Conservation (phyloP, 2,888 invertebrate species). For the Dicroscelio sp. region DNA sequence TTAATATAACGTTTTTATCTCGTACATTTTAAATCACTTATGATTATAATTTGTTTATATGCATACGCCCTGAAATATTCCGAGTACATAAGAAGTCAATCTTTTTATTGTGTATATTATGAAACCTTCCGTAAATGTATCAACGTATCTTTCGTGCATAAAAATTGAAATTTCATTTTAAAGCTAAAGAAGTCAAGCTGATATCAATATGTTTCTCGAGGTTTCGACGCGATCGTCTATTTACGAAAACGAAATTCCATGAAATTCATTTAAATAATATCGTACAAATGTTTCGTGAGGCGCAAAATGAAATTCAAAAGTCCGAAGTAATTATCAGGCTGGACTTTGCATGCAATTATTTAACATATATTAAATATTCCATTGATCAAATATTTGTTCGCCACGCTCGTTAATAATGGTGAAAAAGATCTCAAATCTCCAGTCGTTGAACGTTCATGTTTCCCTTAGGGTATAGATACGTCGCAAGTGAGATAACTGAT, state of each 20-base stretch:
- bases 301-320: constrained; percentile 35
- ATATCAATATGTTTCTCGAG: not conserved
- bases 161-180: constrained; percentile 26
- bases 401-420: constrained; percentile 60
- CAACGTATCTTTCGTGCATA: not conserved
- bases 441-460: constrained; percentile 66
- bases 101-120: not conserved
- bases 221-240: constrained; percentile 28
- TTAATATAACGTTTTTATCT: no score
- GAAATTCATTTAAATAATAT: constrained; percentile 57
- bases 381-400: constrained; percentile 75
- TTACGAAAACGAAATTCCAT: constrained; percentile 44
- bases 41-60: no score
- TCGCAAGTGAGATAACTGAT: constrained; percentile 80
- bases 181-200: not conserved
- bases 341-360: constrained; percentile 56
- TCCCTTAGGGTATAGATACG: constrained; percentile 71
- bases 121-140: not conserved
- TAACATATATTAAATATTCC: constrained; percentile 71
- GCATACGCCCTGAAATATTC: no score
- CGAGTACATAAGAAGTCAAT: not conserved
- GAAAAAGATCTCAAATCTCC: constrained; percentile 68
- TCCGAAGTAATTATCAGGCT: constrained; percentile 47
- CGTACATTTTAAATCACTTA: no score
- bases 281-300: constrained; percentile 35